Conservation (phyloP, 2,113 vertebrate species). For the Bufo gargarizans region DNA sequence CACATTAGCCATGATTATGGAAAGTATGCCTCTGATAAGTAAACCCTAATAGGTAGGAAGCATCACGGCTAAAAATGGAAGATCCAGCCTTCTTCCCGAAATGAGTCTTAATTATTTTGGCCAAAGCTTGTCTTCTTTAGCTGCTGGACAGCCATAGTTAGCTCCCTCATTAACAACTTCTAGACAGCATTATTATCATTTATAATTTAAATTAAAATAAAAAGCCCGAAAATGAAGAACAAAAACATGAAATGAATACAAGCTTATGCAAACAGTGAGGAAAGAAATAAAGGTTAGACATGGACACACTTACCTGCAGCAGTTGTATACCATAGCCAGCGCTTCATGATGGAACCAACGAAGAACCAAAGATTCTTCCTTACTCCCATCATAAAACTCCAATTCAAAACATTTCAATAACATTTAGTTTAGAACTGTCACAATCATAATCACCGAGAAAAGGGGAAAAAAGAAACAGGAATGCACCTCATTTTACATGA, state of each 20-base stretch:
- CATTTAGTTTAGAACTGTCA: not conserved
- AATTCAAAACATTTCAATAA: not conserved
- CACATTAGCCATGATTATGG: not conserved
- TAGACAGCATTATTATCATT: not conserved
- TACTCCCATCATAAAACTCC: not conserved
- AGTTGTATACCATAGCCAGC: slow-evolving; percentile 78
- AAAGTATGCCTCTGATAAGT: not conserved
- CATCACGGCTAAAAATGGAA: rapidly evolving
- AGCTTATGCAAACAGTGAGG: slow-evolving; percentile 2
- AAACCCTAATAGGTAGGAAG: not conserved
- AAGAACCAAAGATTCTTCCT: not conserved
- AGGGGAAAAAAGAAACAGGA: not conserved
- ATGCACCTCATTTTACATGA: not conserved
- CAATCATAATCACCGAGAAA: not conserved
- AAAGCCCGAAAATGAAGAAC: not conserved
- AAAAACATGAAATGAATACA: not conserved
- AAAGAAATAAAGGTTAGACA: slow-evolving; percentile 19
- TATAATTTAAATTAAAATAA: not conserved
- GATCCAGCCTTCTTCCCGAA: not conserved
- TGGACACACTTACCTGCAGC: slow-evolving; percentile 79
- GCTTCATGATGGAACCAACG: slow-evolving; percentile 75
- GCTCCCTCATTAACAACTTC: not conserved
- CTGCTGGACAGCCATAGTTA: not conserved
- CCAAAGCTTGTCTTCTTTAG: not conserved
- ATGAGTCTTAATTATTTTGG: not conserved